Evolutionary conservation across 2,888 invertebrate genomes (phyloP), one percentile per base, ranked within the genome.

Genomic region (Cataglyphis altisquamis): DNA sequence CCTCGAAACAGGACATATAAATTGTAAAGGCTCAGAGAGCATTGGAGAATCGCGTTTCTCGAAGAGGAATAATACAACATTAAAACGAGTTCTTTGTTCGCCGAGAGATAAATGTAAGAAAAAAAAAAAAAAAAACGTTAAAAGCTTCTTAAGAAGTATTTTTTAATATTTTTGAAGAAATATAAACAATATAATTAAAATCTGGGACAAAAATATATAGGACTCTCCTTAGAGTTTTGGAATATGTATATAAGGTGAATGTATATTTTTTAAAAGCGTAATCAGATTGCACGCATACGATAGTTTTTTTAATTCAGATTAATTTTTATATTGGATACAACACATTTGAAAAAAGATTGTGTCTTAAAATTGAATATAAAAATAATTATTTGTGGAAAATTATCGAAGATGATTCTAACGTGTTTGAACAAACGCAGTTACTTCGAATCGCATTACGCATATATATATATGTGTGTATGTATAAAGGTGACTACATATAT

Each of bases 1-100:
- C 39, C 45, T 82, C 77, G 74, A 72, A 84, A 81, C 77, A 67
- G 73, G 66, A 60, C 66, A 32, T 66, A 74, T 80, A 81, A 81
- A 85, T 82, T 82, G 73, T 25, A 36, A 48, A 8, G 45, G 66
- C 62, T 66, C 62, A 25, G n/a, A 77, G 36, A 72, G 66, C 21
- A 72, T 63, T 64, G 81, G 36, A 4, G 63, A 57, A 48, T 21
- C 8, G 48, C 48, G 48, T 39, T 62, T 15, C 39, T 62, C 48
- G 9, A 66, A 36, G 62, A 62, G 25, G 32, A 55, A 52, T 72
- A 82, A 74, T 55, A 48, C 39, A 41, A 64, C 48, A 62, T 73
- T 73, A 60, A 72, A n/a, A 84, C 48, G 29, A 4, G 15, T 66
- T 66, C 45, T 45, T 32, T 5, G 5, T 63, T 32, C 9, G n/a